phyloP scores from a whole-genome alignment of 2,113 vertebrate species.

The Scalopus aquaticus region DNA sequence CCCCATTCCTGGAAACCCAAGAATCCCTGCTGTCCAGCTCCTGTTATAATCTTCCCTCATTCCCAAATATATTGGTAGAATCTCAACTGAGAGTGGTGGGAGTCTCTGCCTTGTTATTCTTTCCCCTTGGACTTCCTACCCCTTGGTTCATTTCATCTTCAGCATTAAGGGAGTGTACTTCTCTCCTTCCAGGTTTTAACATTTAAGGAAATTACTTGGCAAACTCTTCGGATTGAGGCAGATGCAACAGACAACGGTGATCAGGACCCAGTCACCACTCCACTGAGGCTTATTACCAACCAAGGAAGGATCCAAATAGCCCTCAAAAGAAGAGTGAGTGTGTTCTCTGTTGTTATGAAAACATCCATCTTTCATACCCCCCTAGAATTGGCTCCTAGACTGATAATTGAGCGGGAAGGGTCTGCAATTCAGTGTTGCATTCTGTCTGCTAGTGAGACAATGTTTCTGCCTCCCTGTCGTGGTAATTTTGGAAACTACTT shows the following conservation, averaged over 20 bases:
- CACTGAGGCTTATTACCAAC: slow-evolving; percentile 97
- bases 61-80: not conserved
- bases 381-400: too few species aligned
- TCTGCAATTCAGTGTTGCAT: not conserved
- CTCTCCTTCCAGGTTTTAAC: slow-evolving; percentile 92
- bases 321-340: slow-evolving; percentile 95
- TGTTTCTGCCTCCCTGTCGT: not conserved
- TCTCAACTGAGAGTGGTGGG: not conserved
- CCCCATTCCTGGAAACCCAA: not conserved
- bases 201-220: slow-evolving; percentile 99
- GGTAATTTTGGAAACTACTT: not conserved
- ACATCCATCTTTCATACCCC: not conserved
- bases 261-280: slow-evolving; percentile 93
- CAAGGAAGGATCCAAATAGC: slow-evolving; percentile 96
- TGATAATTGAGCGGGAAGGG: too few species aligned
- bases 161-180: slow-evolving; percentile 20
- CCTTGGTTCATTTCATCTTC: not conserved
- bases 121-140: not conserved
- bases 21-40: not conserved
- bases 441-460: not conserved
- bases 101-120: not conserved
- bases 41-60: not conserved
- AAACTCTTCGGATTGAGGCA: slow-evolving; percentile 96
- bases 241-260: slow-evolving; percentile 95
- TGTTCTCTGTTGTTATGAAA: not conserved